These are phyloP conservation scores for Trochalopteron elliotii DNA, from an alignment of 2,113 vertebrate genomes.

Conservation along the genomic window DNA sequence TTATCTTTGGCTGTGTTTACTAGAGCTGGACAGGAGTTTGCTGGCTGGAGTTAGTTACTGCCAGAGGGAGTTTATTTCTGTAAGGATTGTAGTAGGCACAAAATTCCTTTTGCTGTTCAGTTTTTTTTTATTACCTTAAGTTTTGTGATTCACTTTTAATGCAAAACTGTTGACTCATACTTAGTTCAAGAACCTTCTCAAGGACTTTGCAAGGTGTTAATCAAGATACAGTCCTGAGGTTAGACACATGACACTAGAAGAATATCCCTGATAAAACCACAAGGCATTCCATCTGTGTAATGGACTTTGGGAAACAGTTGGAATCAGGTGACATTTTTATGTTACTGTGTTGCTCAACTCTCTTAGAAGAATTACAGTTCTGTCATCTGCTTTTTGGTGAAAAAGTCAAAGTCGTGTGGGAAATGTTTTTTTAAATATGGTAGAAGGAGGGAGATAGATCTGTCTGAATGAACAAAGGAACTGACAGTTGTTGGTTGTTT, in stretches of 20 bases:
- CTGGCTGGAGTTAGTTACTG: constrained; percentile 19
- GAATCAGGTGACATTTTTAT: neutral
- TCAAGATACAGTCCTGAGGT: neutral
- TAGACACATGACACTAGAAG: neutral
- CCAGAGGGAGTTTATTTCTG: neutral
- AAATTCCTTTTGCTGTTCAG: neutral
- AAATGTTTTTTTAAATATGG: neutral
- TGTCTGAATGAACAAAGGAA: neutral
- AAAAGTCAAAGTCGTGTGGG: neutral
- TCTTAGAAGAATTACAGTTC: neutral
- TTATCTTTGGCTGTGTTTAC: neutral
- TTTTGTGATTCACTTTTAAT: neutral
- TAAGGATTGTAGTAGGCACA: neutral
- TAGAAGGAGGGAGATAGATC: neutral
- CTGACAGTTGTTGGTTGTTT: neutral
- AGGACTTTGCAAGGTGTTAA: neutral
- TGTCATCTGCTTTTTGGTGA: neutral
- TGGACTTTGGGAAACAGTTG: neutral
- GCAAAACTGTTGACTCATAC: neutral
- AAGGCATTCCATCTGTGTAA: neutral
- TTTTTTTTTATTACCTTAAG: neutral
- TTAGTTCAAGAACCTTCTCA: neutral
- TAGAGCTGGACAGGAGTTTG: constrained; percentile 16
- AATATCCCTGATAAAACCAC: neutral
- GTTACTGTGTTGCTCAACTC: neutral